These are phyloP conservation scores for Chironomus riparius DNA, from an alignment of 2,888 invertebrate species.

Conservation along the genomic window DNA sequence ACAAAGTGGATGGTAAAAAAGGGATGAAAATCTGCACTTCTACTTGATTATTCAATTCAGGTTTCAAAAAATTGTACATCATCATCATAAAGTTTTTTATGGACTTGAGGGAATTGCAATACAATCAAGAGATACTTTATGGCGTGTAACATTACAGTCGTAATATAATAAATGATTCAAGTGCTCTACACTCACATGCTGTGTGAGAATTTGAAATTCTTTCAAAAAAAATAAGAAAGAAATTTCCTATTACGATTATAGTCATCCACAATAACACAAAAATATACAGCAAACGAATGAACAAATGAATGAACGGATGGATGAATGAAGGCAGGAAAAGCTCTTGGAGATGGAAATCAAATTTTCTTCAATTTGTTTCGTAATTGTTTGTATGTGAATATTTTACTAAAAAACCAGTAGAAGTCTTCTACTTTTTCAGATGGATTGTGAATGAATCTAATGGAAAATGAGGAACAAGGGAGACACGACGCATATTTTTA, in stretches of 20 bases:
- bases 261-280: no score
- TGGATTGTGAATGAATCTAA: not conserved
- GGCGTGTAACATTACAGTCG: constrained; percentile 24
- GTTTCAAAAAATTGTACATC: constrained; percentile 15
- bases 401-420: constrained; percentile 12
- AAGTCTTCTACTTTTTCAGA: not conserved
- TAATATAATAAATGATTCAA: constrained; percentile 25
- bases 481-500: not conserved
- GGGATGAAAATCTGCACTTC: constrained; percentile 7
- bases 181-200: constrained; percentile 6
- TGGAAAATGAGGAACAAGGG: constrained; percentile 2
- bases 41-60: constrained; percentile 25
- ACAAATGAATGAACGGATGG: no score
- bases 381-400: constrained; percentile 27
- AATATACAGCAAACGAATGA: no score
- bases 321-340: not conserved
- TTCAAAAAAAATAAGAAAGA: no score
- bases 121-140: constrained; percentile 26
- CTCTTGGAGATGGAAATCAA: constrained; percentile 13
- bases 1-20: not conserved
- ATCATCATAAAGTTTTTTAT: constrained; percentile 27
- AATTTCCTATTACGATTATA: no score
- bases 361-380: constrained; percentile 22
- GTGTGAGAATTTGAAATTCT: constrained; percentile 14
- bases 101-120: constrained; percentile 25